Evolutionary conservation across 2,888 invertebrate species (phyloP), one percentile per base, ranked within the genome.

Genomic region (Mythimna ferrago): DNA sequence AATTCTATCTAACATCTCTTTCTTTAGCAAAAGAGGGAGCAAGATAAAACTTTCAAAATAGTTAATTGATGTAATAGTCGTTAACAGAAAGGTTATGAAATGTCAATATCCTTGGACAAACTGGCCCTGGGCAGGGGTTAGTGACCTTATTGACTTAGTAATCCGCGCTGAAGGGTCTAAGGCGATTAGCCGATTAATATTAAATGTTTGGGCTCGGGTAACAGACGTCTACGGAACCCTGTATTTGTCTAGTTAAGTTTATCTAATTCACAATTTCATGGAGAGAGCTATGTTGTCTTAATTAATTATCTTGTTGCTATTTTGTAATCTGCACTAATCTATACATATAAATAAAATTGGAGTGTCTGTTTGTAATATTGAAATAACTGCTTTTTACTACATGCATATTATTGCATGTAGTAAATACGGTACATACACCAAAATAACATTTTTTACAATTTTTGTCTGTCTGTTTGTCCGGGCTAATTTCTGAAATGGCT

Each of bases 41-140:
- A 62, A 44, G 78, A 60, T 35, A 16, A 58, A 21, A 35, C n/a
- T 26, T 41, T 57, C 60, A 61, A 32, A 58, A 56, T 56, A n/a
- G 26, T 51, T 61, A 61, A 82, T 70, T 70, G 62, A 57, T 57
- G n/a, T 64, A 66, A 64, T 51, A 44, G 38, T 67, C 35, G 44
- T 66, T 69, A 53, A 35, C 35, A 26, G n/a, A 56, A 71, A 58
- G 57, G 61, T 68, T 68, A 48, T 73, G 62, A 85, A 26, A 80
- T 74, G 76, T 85, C 83, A 85, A 80, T 80, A 77, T 74, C 62
- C 60, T 60, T 64, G n/a, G 38, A 35, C 35, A 61, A 63, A 68
- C 26, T 66, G 54, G 26, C 63, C 76, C 66, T 70, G 60, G 38
- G 71, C 61, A 61, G 69, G 61, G 84, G 82, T 85, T 66, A 70